These are phyloP conservation scores for Lobophora halterata DNA, from an alignment of 2,888 invertebrate genomes.

Conservation along the genomic window DNA sequence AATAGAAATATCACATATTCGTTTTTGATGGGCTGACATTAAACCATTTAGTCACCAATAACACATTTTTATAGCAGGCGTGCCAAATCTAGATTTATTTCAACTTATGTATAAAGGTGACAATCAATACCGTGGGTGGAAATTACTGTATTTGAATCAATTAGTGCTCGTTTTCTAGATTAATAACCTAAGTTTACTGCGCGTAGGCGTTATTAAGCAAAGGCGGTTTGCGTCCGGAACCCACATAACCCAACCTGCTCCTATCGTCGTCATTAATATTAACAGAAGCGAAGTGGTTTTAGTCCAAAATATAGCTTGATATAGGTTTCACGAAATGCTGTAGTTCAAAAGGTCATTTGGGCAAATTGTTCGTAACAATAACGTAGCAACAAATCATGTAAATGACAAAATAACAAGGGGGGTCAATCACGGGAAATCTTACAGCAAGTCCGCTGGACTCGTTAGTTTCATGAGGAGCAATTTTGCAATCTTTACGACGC, in stretches of 20 bases:
- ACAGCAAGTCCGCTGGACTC: conserved; percentile 1
- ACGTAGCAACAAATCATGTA: conserved; percentile 1
- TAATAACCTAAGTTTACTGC: conserved; percentile 14
- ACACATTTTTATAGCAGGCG: conserved; percentile 2
- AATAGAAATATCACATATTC: too few species aligned
- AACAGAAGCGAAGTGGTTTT: conserved; percentile 25
- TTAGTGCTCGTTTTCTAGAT: conserved; percentile 18
- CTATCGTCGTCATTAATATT: conserved; percentile 18
- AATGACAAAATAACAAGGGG: conserved; percentile 1
- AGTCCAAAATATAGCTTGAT: conserved; percentile 9
- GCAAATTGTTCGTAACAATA: background rate
- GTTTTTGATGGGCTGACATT: too few species aligned
- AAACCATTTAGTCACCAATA: too few species aligned
- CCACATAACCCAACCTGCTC: conserved; percentile 18
- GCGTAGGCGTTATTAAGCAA: conserved; percentile 23
- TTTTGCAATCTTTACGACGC: conserved; percentile 14
- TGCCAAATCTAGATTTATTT: conserved; percentile 1
- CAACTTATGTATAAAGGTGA: conserved; percentile 7
- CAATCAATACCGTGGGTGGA: conserved; percentile 27
- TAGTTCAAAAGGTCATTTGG: conserved; percentile 1
- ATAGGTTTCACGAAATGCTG: conserved; percentile 6
- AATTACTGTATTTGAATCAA: conserved; percentile 18
- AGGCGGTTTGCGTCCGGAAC: conserved; percentile 25
- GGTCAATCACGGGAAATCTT: conserved; percentile 1
- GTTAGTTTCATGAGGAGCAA: conserved; percentile 11